Evolutionary conservation across 2,888 invertebrate species (phyloP).

Genomic region (Tetramorium bicarinatum): DNA sequence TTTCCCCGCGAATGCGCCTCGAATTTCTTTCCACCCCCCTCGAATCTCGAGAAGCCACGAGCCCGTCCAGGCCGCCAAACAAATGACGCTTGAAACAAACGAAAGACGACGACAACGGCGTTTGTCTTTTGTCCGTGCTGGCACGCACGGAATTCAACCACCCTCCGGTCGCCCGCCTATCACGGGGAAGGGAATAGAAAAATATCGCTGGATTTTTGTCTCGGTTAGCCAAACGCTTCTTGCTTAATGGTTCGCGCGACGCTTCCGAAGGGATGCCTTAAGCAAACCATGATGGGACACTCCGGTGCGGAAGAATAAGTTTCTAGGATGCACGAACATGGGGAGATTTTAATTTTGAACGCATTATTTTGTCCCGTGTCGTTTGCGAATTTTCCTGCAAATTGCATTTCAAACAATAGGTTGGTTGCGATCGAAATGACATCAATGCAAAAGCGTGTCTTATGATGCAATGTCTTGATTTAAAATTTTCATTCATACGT

Average conservation of each 20-base stretch:
- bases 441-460: neutral
- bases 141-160: constrained; percentile 80
- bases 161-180: constrained; percentile 51
- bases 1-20: constrained; percentile 71
- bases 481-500: neutral
- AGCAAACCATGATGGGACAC: constrained; percentile 35
- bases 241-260: constrained; percentile 85
- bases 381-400: neutral
- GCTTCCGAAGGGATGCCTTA: constrained; percentile 62
- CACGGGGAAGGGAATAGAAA: constrained; percentile 73
- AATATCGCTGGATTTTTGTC: constrained; percentile 85
- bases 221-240: constrained; percentile 85
- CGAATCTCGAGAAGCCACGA: constrained; percentile 55
- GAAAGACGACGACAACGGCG: constrained; percentile 82
- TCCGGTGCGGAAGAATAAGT: constrained; percentile 61
- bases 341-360: constrained; percentile 30
- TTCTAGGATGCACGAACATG: constrained; percentile 49
- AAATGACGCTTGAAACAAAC: constrained; percentile 87
- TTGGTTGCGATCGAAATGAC: neutral
- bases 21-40: constrained; percentile 56
- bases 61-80: constrained; percentile 80
- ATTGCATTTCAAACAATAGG: constrained; percentile 1
- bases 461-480: neutral
- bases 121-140: constrained; percentile 85
- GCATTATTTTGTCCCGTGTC: constrained; percentile 6